Evolutionary conservation across 2,797 vertebrate species (phyloP).

Genomic region (Muscicapa striata): DNA sequence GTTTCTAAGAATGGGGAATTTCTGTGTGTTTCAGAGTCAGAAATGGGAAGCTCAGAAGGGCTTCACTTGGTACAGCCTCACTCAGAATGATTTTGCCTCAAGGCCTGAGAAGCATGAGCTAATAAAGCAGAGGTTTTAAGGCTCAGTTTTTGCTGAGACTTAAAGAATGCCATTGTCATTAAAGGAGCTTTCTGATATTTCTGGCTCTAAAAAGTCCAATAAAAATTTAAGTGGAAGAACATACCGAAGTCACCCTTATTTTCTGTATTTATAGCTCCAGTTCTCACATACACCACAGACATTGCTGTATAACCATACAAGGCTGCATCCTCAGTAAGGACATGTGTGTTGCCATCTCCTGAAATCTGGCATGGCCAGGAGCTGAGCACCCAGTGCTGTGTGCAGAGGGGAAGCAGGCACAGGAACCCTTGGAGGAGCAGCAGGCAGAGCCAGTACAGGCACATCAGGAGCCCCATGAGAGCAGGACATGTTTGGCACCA

Average conservation of each 20-base stretch:
- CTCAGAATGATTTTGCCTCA: not conserved
- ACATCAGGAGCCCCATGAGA: fast-evolving
- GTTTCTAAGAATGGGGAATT: not conserved
- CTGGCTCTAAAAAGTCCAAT: not conserved
- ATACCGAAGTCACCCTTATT: not conserved
- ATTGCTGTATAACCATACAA: not conserved
- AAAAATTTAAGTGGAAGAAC: not conserved
- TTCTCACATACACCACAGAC: not conserved
- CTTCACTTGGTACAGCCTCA: not conserved
- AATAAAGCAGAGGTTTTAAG: not conserved
- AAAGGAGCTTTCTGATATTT: not conserved
- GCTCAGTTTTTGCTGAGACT: not conserved
- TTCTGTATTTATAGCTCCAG: not conserved
- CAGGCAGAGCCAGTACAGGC: not conserved
- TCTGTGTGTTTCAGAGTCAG: not conserved
- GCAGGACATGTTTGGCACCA: not conserved
- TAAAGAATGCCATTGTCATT: not conserved
- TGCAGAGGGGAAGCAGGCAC: not conserved
- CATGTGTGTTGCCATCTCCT: not conserved
- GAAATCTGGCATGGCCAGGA: not conserved
- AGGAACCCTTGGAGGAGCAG: not conserved
- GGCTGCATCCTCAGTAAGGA: not conserved
- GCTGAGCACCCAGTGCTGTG: not conserved
- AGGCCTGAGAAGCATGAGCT: not conserved
- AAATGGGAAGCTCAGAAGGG: not conserved